phyloP scores from a whole-genome alignment of 1,140 invertebrate species.

The Diorhabda sublineata region DNA sequence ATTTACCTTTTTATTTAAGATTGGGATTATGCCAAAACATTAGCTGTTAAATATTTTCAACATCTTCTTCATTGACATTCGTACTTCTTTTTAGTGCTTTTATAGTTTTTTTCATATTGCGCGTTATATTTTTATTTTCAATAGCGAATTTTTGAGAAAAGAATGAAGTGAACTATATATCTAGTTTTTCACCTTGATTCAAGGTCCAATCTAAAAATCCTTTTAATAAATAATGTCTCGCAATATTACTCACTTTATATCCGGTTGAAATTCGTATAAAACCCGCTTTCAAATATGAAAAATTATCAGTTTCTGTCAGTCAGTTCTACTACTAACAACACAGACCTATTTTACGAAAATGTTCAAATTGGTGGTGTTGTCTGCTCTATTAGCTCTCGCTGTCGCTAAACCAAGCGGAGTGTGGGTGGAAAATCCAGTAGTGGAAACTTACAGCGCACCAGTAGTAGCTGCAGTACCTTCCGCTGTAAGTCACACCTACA shows the following conservation, averaged over 20 bases:
- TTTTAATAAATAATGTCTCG: too few species aligned
- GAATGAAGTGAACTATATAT: too few species aligned
- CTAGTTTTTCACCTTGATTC: too few species aligned
- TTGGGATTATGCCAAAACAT: too few species aligned
- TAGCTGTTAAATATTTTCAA: too few species aligned
- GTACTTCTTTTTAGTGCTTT: too few species aligned
- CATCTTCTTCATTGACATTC: too few species aligned
- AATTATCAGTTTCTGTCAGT: background rate
- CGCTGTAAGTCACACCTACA: conserved; percentile 23
- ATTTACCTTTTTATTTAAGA: too few species aligned
- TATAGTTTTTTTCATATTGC: too few species aligned
- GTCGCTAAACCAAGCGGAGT: conserved; percentile 26
- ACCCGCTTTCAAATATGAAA: background rate
- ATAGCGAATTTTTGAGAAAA: too few species aligned
- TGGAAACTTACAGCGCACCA: background rate
- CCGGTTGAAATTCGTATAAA: background rate
- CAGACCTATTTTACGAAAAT: conserved; percentile 23
- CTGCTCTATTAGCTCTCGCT: conserved; percentile 27
- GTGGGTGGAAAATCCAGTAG: conserved; percentile 9
- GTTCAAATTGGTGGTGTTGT: conserved; percentile 39
- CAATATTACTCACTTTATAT: background rate
- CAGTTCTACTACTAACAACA: background rate
- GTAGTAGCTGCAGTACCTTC: conserved; percentile 17
- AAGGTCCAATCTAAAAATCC: too few species aligned
- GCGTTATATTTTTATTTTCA: too few species aligned